Evolutionary conservation across 2,113 vertebrate genomes (phyloP).

Genomic region (Cyanoderma ruficeps): DNA sequence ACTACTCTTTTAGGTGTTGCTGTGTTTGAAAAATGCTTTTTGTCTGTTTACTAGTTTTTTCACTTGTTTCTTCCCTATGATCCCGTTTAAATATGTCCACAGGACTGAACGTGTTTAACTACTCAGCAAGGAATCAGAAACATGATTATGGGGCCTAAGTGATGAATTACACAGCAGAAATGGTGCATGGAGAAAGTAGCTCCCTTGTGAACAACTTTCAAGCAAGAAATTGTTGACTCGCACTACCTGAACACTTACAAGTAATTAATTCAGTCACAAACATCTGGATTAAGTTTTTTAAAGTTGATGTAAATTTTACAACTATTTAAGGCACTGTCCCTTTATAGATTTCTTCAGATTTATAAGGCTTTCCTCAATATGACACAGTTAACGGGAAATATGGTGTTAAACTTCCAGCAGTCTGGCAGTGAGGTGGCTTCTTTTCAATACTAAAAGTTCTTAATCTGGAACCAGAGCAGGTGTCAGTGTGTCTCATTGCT

Average conservation of each 20-base stretch:
- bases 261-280: constrained; percentile 52
- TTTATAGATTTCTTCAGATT: constrained; percentile 33
- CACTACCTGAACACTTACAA: constrained; percentile 7
- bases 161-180: constrained; percentile 37
- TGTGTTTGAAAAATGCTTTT: not conserved
- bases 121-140: constrained; percentile 35
- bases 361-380: constrained; percentile 3
- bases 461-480: not conserved
- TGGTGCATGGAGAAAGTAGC: constrained; percentile 24
- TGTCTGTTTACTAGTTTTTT: not conserved
- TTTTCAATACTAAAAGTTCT: not conserved
- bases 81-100: not conserved
- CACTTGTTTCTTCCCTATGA: not conserved
- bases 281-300: constrained; percentile 52
- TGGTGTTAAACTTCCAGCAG: not conserved
- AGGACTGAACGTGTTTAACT: not conserved
- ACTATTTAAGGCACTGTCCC: not conserved
- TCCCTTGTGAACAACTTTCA: constrained; percentile 41
- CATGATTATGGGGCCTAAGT: not conserved
- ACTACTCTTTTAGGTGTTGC: not conserved
- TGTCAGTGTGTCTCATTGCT: not conserved
- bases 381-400: not conserved
- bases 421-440: not conserved
- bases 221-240: not conserved
- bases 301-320: constrained; percentile 48